Conservation (phyloP, 2,888 invertebrate species). For the Trichogramma evanescens region DNA sequence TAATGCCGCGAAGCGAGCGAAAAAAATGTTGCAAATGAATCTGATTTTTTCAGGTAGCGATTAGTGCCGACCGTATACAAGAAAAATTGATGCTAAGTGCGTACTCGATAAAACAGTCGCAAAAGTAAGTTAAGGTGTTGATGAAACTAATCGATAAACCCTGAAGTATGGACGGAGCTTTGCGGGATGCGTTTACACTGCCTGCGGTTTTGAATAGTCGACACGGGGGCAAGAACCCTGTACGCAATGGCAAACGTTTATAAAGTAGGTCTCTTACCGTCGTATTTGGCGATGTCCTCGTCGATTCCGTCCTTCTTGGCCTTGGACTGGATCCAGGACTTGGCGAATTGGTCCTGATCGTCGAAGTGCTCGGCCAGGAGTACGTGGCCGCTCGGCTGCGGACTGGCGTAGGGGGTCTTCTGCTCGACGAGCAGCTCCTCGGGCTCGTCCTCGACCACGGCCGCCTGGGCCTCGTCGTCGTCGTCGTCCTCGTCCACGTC, state of each 20-base stretch:
- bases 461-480: slow-evolving; percentile 27
- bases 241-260: not conserved
- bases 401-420: slow-evolving; percentile 59
- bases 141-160: too few species aligned
- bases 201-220: not conserved
- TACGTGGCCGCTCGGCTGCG: slow-evolving; percentile 55
- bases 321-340: slow-evolving; percentile 79
- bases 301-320: slow-evolving; percentile 86
- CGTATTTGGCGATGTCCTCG: slow-evolving; percentile 89
- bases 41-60: too few species aligned
- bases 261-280: slow-evolving; percentile 56
- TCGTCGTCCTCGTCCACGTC: slow-evolving; percentile 17
- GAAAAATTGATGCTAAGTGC: too few species aligned
- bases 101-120: too few species aligned
- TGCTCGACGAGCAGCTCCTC: not conserved
- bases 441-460: slow-evolving; percentile 22
- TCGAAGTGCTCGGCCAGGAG: slow-evolving; percentile 86
- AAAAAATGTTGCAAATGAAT: too few species aligned
- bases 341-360: slow-evolving; percentile 62
- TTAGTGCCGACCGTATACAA: too few species aligned
- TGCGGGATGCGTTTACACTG: not conserved
- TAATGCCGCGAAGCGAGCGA: too few species aligned
- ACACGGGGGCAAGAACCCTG: not conserved
- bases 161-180: too few species aligned
- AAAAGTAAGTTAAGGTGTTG: too few species aligned